These are phyloP conservation scores for Esox masquinongy DNA, from an alignment of 2,797 vertebrate genomes.

Conservation along the genomic window DNA sequence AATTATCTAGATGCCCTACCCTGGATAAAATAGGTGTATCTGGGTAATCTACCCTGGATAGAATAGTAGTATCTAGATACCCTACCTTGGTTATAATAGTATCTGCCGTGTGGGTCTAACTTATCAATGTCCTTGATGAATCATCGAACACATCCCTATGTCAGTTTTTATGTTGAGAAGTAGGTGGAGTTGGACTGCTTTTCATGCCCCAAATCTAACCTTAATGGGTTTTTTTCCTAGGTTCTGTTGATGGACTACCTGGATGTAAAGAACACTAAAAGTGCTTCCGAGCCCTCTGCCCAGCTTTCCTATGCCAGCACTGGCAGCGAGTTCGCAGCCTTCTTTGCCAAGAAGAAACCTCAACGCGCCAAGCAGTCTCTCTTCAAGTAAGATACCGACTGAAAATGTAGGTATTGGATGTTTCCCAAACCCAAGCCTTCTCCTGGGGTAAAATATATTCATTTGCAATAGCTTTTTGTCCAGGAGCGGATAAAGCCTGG, in stretches of 20 bases:
- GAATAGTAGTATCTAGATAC: too few species aligned
- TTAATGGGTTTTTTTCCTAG: constrained; percentile 61
- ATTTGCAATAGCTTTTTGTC: too few species aligned
- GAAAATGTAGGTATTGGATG: background rate
- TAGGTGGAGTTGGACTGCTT: too few species aligned
- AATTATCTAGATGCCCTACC: too few species aligned
- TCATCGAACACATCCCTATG: too few species aligned
- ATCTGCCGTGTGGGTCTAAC: too few species aligned
- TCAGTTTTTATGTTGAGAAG: too few species aligned
- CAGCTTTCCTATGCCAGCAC: constrained; percentile 95
- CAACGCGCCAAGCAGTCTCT: constrained; percentile 91
- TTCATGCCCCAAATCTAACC: background rate
- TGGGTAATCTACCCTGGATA: too few species aligned
- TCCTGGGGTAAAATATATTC: background rate
- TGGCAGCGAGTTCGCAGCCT: constrained; percentile 91
- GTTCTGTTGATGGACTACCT: constrained; percentile 95
- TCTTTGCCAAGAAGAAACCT: constrained; percentile 95
- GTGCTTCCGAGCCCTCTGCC: constrained; percentile 87
- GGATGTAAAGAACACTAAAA: constrained; percentile 96
- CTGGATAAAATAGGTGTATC: too few species aligned
- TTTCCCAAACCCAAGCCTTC: background rate
- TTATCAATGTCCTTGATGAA: too few species aligned
- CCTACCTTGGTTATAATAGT: too few species aligned
- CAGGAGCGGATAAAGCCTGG: too few species aligned
- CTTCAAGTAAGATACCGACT: constrained; percentile 85